phyloP scores from a whole-genome alignment of 2,113 vertebrate genomes.

The Monopterus albus region DNA sequence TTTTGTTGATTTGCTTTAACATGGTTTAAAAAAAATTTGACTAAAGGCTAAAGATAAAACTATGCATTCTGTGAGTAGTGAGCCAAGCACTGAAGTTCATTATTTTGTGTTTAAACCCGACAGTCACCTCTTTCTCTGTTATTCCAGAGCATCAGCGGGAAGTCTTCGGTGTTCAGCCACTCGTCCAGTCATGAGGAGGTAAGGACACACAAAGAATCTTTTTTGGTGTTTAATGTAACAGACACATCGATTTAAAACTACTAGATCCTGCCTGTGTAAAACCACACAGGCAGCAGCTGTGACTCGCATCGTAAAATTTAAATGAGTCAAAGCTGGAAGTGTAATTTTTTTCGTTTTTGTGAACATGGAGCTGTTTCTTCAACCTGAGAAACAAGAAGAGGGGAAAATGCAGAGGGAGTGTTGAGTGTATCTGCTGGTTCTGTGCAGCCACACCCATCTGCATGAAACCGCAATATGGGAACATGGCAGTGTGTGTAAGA shows the following conservation, averaged over 20 bases:
- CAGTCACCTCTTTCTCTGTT: background rate
- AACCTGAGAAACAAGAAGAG: background rate
- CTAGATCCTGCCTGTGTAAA: too few species aligned
- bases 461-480: slow-evolving; percentile 13
- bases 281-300: too few species aligned
- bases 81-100: background rate
- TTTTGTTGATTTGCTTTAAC: too few species aligned
- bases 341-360: too few species aligned
- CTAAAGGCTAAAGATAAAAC: too few species aligned
- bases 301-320: too few species aligned
- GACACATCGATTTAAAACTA: too few species aligned
- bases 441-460: slow-evolving; percentile 24
- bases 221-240: too few species aligned
- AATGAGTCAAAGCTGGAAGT: background rate
- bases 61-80: too few species aligned
- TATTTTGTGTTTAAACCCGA: background rate
- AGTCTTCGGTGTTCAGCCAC: slow-evolving; percentile 74
- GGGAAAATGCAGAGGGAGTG: background rate
- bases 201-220: slow-evolving; percentile 33
- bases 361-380: background rate
- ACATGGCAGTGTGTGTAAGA: background rate
- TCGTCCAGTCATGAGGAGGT: slow-evolving; percentile 75
- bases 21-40: too few species aligned
- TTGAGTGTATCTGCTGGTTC: slow-evolving; percentile 1
- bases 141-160: slow-evolving; percentile 65